Evolutionary conservation across 2,797 vertebrate genomes (phyloP).

Genomic region (Nyctalus aviator): DNA sequence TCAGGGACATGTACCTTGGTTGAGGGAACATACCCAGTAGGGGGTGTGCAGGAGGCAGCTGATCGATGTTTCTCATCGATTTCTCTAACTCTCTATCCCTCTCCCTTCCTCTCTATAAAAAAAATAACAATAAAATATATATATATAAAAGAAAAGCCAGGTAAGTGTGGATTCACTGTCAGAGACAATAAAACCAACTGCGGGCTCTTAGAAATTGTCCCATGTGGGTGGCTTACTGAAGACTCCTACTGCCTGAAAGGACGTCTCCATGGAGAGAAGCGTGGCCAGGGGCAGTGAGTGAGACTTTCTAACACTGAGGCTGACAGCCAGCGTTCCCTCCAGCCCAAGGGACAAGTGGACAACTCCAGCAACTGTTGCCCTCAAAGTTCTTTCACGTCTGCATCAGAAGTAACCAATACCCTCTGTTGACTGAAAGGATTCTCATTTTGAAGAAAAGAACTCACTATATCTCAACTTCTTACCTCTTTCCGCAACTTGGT

Average conservation of each 20-base stretch:
- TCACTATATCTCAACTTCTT: constrained; percentile 51
- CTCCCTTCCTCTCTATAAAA: no score
- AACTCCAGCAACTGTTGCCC: neutral
- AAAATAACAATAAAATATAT: no score
- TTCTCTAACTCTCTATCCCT: no score
- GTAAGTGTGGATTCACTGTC: neutral
- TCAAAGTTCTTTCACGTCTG: constrained; percentile 55
- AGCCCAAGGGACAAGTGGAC: neutral
- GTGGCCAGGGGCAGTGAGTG: neutral
- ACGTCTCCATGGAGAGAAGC: neutral
- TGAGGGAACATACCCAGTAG: no score
- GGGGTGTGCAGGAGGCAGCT: no score
- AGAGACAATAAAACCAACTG: neutral
- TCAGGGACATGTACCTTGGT: no score
- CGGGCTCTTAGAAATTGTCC: neutral
- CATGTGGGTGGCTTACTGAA: neutral
- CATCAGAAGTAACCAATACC: neutral
- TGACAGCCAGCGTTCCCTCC: neutral
- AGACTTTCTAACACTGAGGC: neutral
- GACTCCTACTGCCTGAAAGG: neutral
- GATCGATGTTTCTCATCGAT: no score
- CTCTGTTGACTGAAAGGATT: constrained; percentile 17
- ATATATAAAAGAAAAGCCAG: constrained; percentile 8
- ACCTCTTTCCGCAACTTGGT: constrained; percentile 89
- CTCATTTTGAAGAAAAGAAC: constrained; percentile 48